Evolutionary conservation across 1,140 invertebrate species (phyloP).

Genomic region (Grapholita molesta): DNA sequence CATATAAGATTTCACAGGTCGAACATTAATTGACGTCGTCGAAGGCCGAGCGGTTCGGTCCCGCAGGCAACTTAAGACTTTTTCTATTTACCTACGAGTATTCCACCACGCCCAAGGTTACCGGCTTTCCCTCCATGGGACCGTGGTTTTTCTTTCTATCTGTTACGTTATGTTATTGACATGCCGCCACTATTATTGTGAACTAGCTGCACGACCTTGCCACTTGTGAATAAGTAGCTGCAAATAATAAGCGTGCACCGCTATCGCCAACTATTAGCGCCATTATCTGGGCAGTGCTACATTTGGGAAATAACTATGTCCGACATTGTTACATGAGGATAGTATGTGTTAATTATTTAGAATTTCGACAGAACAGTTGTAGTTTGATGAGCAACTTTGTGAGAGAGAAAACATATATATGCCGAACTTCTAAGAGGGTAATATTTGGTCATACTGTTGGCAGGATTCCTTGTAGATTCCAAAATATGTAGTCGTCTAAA

Average conservation of each 20-base stretch:
- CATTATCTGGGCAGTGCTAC: neutral
- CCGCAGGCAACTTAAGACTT: neutral
- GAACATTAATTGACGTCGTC: constrained; percentile 31
- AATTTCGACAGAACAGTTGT: too few species aligned
- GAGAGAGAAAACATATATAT: too few species aligned
- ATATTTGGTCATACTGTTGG: neutral
- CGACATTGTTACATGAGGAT: too few species aligned
- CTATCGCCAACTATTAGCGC: neutral
- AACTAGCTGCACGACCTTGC: neutral
- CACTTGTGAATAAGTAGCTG: neutral
- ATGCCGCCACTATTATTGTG: neutral
- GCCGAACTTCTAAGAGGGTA: too few species aligned
- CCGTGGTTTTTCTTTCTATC: neutral
- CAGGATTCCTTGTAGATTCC: neutral
- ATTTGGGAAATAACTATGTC: neutral
- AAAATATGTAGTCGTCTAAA: neutral
- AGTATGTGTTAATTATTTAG: neutral
- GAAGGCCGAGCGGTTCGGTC: constrained; percentile 32
- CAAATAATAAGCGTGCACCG: neutral
- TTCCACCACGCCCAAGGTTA: neutral
- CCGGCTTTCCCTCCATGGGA: neutral
- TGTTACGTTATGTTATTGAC: neutral
- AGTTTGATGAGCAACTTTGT: too few species aligned
- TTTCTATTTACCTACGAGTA: neutral
- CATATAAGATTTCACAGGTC: constrained; percentile 48